Conservation (phyloP, 2,888 invertebrate genomes). For the Liodrosophila aerea region DNA sequence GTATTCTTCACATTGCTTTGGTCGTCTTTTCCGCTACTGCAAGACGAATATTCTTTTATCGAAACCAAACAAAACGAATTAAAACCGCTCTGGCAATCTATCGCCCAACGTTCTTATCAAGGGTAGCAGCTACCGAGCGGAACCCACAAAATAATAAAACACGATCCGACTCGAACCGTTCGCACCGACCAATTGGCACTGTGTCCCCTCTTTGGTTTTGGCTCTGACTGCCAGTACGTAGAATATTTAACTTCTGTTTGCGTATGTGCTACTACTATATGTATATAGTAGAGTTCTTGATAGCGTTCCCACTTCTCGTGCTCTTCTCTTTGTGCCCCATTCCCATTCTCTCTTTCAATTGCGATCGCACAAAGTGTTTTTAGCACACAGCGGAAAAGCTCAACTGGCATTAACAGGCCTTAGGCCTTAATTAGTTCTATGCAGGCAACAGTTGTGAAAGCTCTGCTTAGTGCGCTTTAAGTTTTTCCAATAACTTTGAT, state of each 20-base stretch:
- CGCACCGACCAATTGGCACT: slow-evolving; percentile 41
- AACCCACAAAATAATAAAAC: slow-evolving; percentile 9
- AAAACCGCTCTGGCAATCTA: background rate
- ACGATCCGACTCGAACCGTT: slow-evolving; percentile 34
- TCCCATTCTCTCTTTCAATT: background rate
- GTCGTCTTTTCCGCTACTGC: slow-evolving; percentile 24
- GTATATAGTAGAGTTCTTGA: slow-evolving; percentile 30
- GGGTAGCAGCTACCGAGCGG: slow-evolving; percentile 5
- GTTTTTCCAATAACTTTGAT: too few species aligned
- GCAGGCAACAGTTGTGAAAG: too few species aligned
- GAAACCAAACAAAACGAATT: background rate
- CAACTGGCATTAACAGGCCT: too few species aligned
- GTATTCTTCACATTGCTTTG: slow-evolving; percentile 47
- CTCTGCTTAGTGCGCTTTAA: too few species aligned
- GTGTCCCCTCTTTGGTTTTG: slow-evolving; percentile 26
- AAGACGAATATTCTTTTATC: slow-evolving; percentile 1
- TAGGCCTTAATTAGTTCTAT: too few species aligned
- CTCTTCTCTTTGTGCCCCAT: background rate
- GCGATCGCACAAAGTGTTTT: slow-evolving; percentile 17
- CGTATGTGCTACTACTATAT: background rate
- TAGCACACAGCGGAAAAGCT: slow-evolving; percentile 6
- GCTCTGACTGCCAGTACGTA: slow-evolving; percentile 16
- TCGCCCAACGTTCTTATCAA: background rate
- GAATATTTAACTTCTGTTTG: slow-evolving; percentile 19
- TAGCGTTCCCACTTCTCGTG: slow-evolving; percentile 19